phyloP scores from a whole-genome alignment of 2,888 invertebrate genomes.

The Anoncus sp. region DNA sequence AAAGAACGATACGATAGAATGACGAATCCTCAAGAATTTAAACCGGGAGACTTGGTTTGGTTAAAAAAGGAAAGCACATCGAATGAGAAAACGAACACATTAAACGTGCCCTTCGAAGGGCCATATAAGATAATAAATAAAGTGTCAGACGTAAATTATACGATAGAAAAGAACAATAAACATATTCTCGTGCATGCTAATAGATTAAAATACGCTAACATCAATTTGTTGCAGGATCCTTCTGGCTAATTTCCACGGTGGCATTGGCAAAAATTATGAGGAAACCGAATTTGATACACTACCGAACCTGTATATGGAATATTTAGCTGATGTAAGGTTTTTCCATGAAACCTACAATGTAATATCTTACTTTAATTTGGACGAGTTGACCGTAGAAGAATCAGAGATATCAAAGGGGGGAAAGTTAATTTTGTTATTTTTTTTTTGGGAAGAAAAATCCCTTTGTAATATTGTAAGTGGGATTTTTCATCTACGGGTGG shows the following conservation, averaged over 20 bases:
- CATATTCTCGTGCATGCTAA: conserved; percentile 37
- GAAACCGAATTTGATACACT: not conserved
- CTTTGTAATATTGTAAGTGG: no score
- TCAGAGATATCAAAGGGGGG: no score
- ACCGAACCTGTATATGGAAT: conserved; percentile 1
- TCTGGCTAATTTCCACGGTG: not conserved
- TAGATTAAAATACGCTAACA: conserved; percentile 47
- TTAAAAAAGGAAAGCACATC: conserved; percentile 25
- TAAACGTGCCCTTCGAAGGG: conserved; percentile 39
- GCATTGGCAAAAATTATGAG: not conserved
- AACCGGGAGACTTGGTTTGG: conserved; percentile 26
- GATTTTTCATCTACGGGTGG: no score
- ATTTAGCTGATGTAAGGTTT: no score
- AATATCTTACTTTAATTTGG: no score
- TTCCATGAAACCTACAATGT: no score
- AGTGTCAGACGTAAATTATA: conserved; percentile 35
- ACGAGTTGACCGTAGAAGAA: no score
- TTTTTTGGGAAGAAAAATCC: no score
- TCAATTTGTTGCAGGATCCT: conserved; percentile 48
- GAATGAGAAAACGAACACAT: conserved; percentile 4
- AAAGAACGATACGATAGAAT: conserved; percentile 38
- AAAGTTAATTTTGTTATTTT: no score
- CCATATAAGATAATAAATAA: conserved; percentile 32
- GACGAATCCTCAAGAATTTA: not conserved
- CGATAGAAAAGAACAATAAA: conserved; percentile 30